Evolutionary conservation across 2,888 invertebrate species (phyloP), one percentile per base, ranked within the genome.

Genomic region (Emesis furor): DNA sequence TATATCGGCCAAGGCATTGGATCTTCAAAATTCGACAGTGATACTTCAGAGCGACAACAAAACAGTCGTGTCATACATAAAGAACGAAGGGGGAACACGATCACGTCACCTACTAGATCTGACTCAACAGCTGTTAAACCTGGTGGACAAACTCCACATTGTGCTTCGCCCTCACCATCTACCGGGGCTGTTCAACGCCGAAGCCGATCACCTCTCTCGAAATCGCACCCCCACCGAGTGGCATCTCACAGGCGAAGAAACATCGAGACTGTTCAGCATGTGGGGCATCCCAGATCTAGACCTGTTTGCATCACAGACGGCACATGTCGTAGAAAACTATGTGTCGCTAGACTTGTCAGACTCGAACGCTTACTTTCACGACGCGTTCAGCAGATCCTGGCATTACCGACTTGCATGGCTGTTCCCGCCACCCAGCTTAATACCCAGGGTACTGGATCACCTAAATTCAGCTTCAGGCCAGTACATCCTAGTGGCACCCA

Each of bases 21-120:
- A 2, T 0, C 32, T 89, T 7, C 32, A 42, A 37, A 73, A 83
- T 30, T 74, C 83, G 0, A 62, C 74, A 7, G 37, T 87, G 1
- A 59, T 89, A 0, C 17, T 89, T 14, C 89, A 90, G 68, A 86
- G 81, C 62, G 89, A 90, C 89, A 90, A 88, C 79, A 77, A 62
- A 37, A 89, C 90, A 0, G 88, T 89, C 0, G 79, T 90, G 5
- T 73, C 89, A 0, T 90, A 88, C 69, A 83, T 90, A 67, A 83
- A 76, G 10, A 89, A 89, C 46, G 88, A 89, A 77, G 90, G 89
- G 1, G 89, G 90, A 55, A 90, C 88, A 5, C 79, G 72, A 37
- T 90, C 89, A 0, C 30, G 8, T 2, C 46, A 14, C 1, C 81
- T 89, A 0, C 75, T 89, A 10, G 51, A 81, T 2, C 17, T 81